Evolutionary conservation across 2,888 invertebrate genomes (phyloP), one percentile per base, ranked within the genome.

Genomic region (Erebia palarica): DNA sequence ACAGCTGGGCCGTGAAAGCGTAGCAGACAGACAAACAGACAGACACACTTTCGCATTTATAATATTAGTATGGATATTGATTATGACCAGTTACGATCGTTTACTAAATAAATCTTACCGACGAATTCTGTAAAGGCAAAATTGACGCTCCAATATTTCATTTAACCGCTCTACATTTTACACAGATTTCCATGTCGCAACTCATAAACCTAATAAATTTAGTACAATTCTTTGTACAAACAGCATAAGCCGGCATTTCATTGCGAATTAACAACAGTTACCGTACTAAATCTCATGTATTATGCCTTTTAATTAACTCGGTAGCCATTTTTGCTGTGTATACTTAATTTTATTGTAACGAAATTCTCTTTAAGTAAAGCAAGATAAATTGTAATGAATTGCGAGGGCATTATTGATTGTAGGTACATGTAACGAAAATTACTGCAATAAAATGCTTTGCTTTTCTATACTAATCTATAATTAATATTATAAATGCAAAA

Each of bases 251-350:
- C 18, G 51, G n/a, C 16, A 53, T 44, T 44, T 63, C 63, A 69
- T 63, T 42, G 3, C 11, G 63, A 55, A 63, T 69, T 69, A 69
- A 69, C 68, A 63, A 69, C 55, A 36, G 18, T 18, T 60, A 49
- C 59, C 58, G 58, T 65, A 64, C 58, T 58, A 69, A 69, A 69
- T 59, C 53, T 44, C 36, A 64, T 58, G 69, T 65, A 69, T 69
- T 69, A 64, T 69, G 58, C 65, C 64, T 65, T 69, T 64, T 69
- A 69, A 65, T 69, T 65, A 69, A 65, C 36, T 65, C 47, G n/a
- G 58, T 18, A 27, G 14, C 14, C 49, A 64, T 69, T 65, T 59
- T 42, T 27, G 49, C 3, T 69, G 59, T 59, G 65, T 58, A 16
- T 44, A 44, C 3, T 58, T 27, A 11, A 13, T 61, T 42, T 63